phyloP scores from a whole-genome alignment of 2,888 invertebrate species.

The Hedya salicella region DNA sequence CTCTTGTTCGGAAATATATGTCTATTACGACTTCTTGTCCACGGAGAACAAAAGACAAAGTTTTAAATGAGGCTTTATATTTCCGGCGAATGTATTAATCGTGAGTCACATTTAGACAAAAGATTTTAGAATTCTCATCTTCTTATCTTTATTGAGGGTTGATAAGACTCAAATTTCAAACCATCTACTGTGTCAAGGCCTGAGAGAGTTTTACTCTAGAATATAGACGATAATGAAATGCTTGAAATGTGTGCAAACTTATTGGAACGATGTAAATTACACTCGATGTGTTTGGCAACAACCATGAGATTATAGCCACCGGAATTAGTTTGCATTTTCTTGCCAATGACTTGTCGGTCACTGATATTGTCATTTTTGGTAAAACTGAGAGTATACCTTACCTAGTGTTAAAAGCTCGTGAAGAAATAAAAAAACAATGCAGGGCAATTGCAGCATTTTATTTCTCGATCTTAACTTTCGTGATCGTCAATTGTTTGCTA shows the following conservation, averaged over 20 bases:
- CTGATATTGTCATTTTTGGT: too few species aligned
- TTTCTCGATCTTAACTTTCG: too few species aligned
- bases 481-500: too few species aligned
- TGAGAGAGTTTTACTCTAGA: too few species aligned
- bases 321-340: too few species aligned
- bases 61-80: not conserved
- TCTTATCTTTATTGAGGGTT: not conserved
- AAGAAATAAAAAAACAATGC: too few species aligned
- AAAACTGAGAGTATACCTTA: too few species aligned
- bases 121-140: conserved; percentile 1
- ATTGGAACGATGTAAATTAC: not conserved
- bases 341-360: too few species aligned
- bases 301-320: not conserved
- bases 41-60: conserved; percentile 9
- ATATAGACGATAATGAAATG: not conserved
- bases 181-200: too few species aligned
- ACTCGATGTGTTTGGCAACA: not conserved
- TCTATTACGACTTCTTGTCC: conserved; percentile 9
- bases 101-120: conserved; percentile 22
- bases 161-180: too few species aligned
- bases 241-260: not conserved
- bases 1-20: not conserved
- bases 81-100: conserved; percentile 10
- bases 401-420: too few species aligned
- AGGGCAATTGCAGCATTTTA: too few species aligned